Evolutionary conservation across 2,113 vertebrate genomes (phyloP).

Genomic region (Cettia cetti): DNA sequence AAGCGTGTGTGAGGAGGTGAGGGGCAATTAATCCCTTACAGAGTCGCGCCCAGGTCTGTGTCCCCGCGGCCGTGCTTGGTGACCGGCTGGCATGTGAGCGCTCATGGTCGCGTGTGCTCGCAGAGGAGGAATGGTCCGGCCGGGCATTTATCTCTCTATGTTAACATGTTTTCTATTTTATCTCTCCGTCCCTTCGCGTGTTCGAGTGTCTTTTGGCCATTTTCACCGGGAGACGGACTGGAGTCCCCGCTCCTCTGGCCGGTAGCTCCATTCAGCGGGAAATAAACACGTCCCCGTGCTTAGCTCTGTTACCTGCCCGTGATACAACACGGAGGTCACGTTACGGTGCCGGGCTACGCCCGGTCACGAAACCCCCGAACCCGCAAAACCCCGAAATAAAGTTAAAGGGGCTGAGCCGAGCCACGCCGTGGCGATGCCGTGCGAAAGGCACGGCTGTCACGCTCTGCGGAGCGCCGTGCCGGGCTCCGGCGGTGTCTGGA

Average conservation of each 20-base stretch:
- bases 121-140: not conserved
- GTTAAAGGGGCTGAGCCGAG: not conserved
- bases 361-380: not conserved
- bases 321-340: not conserved
- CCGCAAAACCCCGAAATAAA: not conserved
- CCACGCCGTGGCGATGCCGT: not conserved
- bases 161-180: not conserved
- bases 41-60: not conserved
- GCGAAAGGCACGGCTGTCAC: not conserved
- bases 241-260: not conserved
- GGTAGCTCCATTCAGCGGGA: not conserved
- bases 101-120: not conserved
- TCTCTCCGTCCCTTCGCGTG: not conserved
- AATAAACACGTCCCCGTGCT: not conserved
- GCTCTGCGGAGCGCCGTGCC: not conserved
- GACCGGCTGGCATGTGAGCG: not conserved
- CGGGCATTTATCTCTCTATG: not conserved
- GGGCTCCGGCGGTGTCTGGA: not conserved
- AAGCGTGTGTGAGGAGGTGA: not conserved
- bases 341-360: not conserved
- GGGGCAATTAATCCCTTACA: not conserved
- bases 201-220: not conserved
- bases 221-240: not conserved
- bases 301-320: not conserved
- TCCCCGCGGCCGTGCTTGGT: not conserved